Base-by-base conservation (phyloP, 2,888 invertebrate species). In the Pterostichus niger region DNA sequence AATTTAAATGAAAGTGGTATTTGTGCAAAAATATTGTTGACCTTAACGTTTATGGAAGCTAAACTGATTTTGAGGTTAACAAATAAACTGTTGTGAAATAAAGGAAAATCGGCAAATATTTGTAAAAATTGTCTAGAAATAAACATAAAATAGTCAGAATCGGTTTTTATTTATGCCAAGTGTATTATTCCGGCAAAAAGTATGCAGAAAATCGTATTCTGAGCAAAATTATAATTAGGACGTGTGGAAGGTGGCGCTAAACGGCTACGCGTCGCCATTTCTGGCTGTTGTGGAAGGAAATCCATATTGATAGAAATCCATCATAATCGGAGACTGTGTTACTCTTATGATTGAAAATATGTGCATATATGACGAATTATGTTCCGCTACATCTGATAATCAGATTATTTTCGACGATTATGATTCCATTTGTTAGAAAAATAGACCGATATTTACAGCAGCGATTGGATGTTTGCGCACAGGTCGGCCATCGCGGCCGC, bases 401-500 rank as follows among this genome's bases (percentile, higher is more conserved):
- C 40, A 13, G 44, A 68, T 81, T 83, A 84, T 84, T 84, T 84
- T 75, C 40, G 81, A 68, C 77, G 83, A 83, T 52, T 52, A 83
- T 83, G 83, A 61, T 73, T 83, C 77, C 52, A 64, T 83, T 83
- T 83, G 64, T 52, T 83, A 80, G 64, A 79, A 79, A 84, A 82
- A 52, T 44, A 76, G 73, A 52, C 24, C 77, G 35, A 68, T 54
- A 81, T 78, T 75, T 82, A 75, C 80, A 83, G 84, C 76, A 78
- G 76, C 82, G 44, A 75, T 84, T 82, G 83, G 61, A 81, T 82
- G 81, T 83, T 83, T 82, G 83, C 71, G 83, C 78, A 83, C 73
- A 83, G 84, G 89, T 88, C 89, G 87, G 90, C 90, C 90, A 89
- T 89, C 89, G 89, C 89, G 88, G 88, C 87, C 84, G 80, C 82